Percentiles rank a stretch among this genome's conserved stretches.
phyloP scores from a whole-genome alignment of 2,797 vertebrate genomes.

The Syngnathus rostellatus region DNA sequence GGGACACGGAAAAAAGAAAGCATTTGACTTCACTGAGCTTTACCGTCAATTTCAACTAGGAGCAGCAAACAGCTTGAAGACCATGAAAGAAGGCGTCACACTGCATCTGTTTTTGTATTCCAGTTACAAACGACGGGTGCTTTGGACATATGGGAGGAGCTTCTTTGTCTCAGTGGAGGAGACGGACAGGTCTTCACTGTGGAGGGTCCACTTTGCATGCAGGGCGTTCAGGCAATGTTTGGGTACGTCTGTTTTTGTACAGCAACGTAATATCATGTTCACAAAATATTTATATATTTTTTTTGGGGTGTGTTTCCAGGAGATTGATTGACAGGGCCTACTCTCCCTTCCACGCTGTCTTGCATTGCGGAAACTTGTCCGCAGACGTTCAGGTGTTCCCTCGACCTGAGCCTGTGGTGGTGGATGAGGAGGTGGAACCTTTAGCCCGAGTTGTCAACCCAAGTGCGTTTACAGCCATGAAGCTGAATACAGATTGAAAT shows the following conservation, averaged over 20 bases:
- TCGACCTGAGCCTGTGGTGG: slow-evolving; percentile 85
- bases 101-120: background rate
- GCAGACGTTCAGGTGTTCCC: slow-evolving; percentile 98
- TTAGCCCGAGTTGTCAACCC: slow-evolving; percentile 81
- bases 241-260: slow-evolving; percentile 68
- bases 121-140: slow-evolving; percentile 89
- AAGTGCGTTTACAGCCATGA: slow-evolving; percentile 64
- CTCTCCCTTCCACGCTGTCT: slow-evolving; percentile 89
- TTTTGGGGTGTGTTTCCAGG: slow-evolving; percentile 58
- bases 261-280: background rate
- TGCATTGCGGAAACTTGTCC: slow-evolving; percentile 91
- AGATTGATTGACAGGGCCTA: slow-evolving; percentile 94
- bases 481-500: background rate
- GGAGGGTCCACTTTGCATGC: slow-evolving; percentile 90
- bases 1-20: too few species aligned
- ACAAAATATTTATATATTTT: background rate
- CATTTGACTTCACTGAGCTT: too few species aligned
- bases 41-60: too few species aligned
- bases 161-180: slow-evolving; percentile 86
- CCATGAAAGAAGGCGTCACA: too few species aligned
- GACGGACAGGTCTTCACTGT: slow-evolving; percentile 95
- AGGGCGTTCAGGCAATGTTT: slow-evolving; percentile 97
- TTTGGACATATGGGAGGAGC: slow-evolving; percentile 86
- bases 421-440: slow-evolving; percentile 95
- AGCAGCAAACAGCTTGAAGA: background rate